Evolutionary conservation across 1,140 invertebrate genomes (phyloP).

Genomic region (Platyscapa corneri): DNA sequence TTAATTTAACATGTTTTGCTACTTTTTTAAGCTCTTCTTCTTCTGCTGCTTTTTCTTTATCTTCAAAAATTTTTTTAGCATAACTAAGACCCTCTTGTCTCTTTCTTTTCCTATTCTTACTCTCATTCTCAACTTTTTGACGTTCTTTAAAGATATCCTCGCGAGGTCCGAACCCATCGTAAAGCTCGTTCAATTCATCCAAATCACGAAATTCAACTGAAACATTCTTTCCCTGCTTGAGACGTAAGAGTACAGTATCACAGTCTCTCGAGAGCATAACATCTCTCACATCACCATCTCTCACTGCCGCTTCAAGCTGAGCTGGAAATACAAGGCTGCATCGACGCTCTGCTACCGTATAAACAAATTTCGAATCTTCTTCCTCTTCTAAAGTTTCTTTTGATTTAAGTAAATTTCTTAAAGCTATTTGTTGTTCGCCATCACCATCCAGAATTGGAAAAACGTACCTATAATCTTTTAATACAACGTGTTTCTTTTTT

Average conservation of each 20-base stretch:
- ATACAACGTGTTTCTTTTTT: conserved; percentile 78
- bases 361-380: conserved; percentile 81
- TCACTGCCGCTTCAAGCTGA: conserved; percentile 83
- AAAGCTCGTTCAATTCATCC: conserved; percentile 71
- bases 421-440: conserved; percentile 77
- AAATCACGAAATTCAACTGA: conserved; percentile 81
- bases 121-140: conserved; percentile 76
- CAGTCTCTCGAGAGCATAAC: conserved; percentile 84
- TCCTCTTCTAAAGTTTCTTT: conserved; percentile 75
- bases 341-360: conserved; percentile 82
- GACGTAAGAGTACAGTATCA: conserved; percentile 82
- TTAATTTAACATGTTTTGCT: conserved; percentile 74
- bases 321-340: conserved; percentile 85
- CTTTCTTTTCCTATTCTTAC: conserved; percentile 77
- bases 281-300: conserved; percentile 84
- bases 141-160: conserved; percentile 78
- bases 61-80: conserved; percentile 85
- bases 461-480: conserved; percentile 84
- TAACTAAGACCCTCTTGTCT: conserved; percentile 76
- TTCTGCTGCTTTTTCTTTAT: conserved; percentile 80
- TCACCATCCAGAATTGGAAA: conserved; percentile 81
- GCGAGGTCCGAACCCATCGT: conserved; percentile 79
- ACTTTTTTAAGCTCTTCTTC: conserved; percentile 75
- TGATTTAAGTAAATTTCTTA: conserved; percentile 78
- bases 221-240: conserved; percentile 82